Conservation (phyloP, 37 sponge, comb jelly and placozoan genomes). For the Theonella swinhoei region DNA sequence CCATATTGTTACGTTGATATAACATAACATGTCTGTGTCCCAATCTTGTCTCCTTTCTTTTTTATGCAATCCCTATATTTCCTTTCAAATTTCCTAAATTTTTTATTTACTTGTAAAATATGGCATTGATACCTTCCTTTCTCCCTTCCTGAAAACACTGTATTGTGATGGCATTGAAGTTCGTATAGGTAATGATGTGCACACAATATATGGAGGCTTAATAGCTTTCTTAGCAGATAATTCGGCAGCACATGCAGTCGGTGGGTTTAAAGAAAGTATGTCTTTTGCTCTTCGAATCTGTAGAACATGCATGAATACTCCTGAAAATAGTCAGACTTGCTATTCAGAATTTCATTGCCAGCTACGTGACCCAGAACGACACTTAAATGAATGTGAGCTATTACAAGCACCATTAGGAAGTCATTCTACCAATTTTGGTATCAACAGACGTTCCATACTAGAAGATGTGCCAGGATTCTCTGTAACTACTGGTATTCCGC, state of each 20-base stretch:
- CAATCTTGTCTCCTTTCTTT: too few relatives aligned
- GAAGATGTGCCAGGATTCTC: conserved; percentile 48
- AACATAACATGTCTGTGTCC: too few relatives aligned
- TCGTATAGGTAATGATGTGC: not conserved
- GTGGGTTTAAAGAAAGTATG: conserved; percentile 52
- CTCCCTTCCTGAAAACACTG: conserved; percentile 37
- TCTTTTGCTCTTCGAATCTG: conserved; percentile 51
- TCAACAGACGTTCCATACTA: conserved; percentile 5
- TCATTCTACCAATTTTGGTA: too few relatives aligned
- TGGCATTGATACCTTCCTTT: conserved; percentile 45
- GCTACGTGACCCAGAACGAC: conserved; percentile 21
- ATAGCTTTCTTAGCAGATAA: conserved; percentile 61
- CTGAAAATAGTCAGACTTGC: not conserved
- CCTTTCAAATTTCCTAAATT: too few relatives aligned
- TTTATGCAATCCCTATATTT: too few relatives aligned
- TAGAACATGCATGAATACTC: conserved; percentile 33
- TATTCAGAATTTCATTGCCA: conserved; percentile 18
- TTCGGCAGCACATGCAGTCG: conserved; percentile 48
- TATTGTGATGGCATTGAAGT: conserved; percentile 50
- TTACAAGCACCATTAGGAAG: conserved; percentile 10
- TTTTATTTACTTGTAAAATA: too few relatives aligned
- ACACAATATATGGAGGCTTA: conserved; percentile 36
- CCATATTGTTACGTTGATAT: too few relatives aligned
- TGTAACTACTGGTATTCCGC: conserved; percentile 24
- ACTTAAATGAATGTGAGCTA: conserved; percentile 24